Percentiles rank a stretch among this genome's conserved stretches.
These are phyloP conservation scores for Calosoma granatense DNA, from an alignment of 1,140 invertebrate species.

Conservation along the genomic window DNA sequence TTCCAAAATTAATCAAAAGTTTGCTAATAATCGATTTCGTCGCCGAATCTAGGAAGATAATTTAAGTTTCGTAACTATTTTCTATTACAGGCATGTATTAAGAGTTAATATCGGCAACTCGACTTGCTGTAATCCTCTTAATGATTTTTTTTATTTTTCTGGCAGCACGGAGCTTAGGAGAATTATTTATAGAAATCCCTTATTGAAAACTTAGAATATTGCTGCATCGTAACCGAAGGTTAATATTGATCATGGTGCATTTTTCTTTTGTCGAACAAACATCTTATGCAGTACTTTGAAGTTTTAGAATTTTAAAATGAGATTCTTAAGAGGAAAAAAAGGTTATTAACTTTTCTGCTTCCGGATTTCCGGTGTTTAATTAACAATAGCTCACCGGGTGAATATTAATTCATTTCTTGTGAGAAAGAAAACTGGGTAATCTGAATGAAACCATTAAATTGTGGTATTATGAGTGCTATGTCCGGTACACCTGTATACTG, in stretches of 20 bases:
- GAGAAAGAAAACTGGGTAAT: neutral
- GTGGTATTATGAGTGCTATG: neutral
- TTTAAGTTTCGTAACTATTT: neutral
- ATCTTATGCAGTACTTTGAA: neutral
- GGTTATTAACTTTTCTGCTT: neutral
- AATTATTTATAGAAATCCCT: slow-evolving; percentile 1
- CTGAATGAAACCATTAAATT: neutral
- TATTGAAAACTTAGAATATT: slow-evolving; percentile 1
- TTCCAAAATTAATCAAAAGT: neutral
- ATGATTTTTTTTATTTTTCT: neutral
- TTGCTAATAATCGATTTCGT: neutral
- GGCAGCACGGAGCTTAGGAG: neutral
- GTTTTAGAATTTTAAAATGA: neutral
- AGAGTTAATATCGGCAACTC: neutral
- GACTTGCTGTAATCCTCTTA: neutral
- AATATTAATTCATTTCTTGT: neutral
- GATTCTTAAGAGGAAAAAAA: neutral
- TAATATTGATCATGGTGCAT: neutral
- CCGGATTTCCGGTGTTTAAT: neutral
- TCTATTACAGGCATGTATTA: neutral
- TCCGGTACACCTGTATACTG: too few species aligned
- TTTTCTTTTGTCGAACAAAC: neutral
- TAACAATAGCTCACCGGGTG: neutral
- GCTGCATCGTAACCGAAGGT: neutral
- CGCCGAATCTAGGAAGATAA: too few species aligned